Conservation (phyloP, 2,888 invertebrate genomes). For the Lasioglossum vierecki region DNA sequence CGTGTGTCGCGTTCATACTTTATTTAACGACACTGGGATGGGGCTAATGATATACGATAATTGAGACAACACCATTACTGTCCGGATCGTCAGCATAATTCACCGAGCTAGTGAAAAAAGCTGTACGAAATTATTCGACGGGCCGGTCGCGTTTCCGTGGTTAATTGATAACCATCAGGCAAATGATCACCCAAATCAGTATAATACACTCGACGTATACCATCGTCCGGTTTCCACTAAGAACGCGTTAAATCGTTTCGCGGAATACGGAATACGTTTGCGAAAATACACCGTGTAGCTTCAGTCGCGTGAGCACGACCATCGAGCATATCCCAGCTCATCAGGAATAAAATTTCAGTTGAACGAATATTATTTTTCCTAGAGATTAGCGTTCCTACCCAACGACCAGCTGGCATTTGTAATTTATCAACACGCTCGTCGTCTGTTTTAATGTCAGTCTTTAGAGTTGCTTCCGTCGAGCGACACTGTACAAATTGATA, state of each 20-base stretch:
- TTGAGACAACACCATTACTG: slow-evolving; percentile 44
- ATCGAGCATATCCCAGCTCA: background rate
- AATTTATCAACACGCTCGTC: background rate
- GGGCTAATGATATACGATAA: slow-evolving; percentile 47
- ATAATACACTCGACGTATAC: slow-evolving; percentile 48
- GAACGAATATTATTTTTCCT: background rate
- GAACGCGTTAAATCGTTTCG: background rate
- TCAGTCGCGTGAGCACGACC: slow-evolving; percentile 6
- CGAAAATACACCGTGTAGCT: background rate
- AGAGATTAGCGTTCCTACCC: background rate
- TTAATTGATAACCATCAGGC: slow-evolving; percentile 61
- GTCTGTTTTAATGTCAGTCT: background rate
- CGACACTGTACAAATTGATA: background rate
- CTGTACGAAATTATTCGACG: slow-evolving; percentile 38
- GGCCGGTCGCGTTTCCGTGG: slow-evolving; percentile 48
- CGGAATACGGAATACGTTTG: background rate
- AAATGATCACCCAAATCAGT: slow-evolving; percentile 55
- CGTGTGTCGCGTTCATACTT: slow-evolving; percentile 46
- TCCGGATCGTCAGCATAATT: slow-evolving; percentile 47
- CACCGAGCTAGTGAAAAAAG: slow-evolving; percentile 25
- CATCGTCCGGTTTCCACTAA: slow-evolving; percentile 14
- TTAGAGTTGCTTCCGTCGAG: background rate
- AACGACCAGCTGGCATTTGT: background rate
- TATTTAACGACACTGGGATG: slow-evolving; percentile 28
- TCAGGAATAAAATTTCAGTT: background rate